Conservation (phyloP, 2,797 vertebrate species). For the Adrianichthys oophorus region DNA sequence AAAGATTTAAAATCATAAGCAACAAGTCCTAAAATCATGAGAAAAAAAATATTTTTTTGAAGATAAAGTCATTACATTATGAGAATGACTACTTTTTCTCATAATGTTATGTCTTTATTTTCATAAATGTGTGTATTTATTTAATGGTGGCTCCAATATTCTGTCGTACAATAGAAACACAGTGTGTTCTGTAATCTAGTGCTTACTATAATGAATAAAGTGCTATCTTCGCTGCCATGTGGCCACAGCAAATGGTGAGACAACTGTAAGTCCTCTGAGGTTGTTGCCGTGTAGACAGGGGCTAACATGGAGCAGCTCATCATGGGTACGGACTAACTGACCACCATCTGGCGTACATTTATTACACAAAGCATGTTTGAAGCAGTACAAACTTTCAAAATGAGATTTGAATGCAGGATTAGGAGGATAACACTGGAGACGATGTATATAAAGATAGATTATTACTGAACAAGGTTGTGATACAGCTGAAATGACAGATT, state of each 20-base stretch:
- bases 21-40: no score
- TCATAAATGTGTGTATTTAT: no score
- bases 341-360: constrained; percentile 62
- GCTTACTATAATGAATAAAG: constrained; percentile 17
- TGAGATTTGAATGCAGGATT: constrained; percentile 12
- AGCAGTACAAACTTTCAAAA: constrained; percentile 29
- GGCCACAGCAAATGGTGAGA: constrained; percentile 41
- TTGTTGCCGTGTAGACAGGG: constrained; percentile 15
- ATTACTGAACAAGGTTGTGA: constrained; percentile 15
- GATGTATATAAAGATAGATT: constrained; percentile 27
- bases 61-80: no score
- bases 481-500: constrained; percentile 8
- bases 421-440: constrained; percentile 22
- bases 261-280: constrained; percentile 41
- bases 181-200: constrained; percentile 23
- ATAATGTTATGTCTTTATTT: neutral
- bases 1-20: no score
- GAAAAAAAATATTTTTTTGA: no score
- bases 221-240: constrained; percentile 11
- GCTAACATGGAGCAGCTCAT: constrained; percentile 34
- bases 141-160: no score
- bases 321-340: constrained; percentile 23
- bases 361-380: constrained; percentile 44
- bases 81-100: neutral
- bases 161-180: constrained; percentile 22